Evolutionary conservation across 1,140 invertebrate genomes (phyloP), one percentile per base, ranked within the genome.

Genomic region (Reticulitermes speratus): DNA sequence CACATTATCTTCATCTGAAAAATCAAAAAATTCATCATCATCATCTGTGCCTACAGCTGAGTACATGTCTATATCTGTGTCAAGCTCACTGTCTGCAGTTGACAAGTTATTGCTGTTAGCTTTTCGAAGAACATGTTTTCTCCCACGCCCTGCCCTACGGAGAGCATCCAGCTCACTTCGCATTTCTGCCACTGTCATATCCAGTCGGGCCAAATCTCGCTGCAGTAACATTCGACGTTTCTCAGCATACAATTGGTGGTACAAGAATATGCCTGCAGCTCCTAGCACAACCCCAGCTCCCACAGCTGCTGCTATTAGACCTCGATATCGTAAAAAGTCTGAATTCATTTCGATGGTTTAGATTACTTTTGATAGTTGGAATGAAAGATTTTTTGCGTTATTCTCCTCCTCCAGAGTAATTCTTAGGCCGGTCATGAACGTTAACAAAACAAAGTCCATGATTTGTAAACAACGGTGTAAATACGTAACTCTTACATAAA

Each of bases 271-370:
- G 69, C 93, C 92, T 86, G 94, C 94, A 30, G 93, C 94, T 84
- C 94, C 92, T 65, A 95, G 91, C 5, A 95, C 94, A 38, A 95
- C 91, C 44, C 94, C 92, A 83, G 93, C 93, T 23, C 90, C 90
- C 23, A 92, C 88, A 48, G 90, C 90, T 86, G 89, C 90, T 85
- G 90, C 90, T 38, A 85, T n/a, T 23, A 85, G 38, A 9, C 59
- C 65, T 9, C 85, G 85, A 30, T 52, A 52, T 5, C 44, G 44
- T 21, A 84, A n/a, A 55, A 84, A 59, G 8, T 52, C 83, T 9
- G 48, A 14, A 45, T 52, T 30, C n/a, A 52, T 84, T 52, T 19
- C 55, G 23, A 32, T 82, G 3, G 81, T 7, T 30, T 21, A 2
- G 19, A 14, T 19, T 55, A 16, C 14, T 55, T 12, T 16, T 48